phyloP scores from a whole-genome alignment of 2,113 vertebrate genomes.

The Dasyurus viverrinus region DNA sequence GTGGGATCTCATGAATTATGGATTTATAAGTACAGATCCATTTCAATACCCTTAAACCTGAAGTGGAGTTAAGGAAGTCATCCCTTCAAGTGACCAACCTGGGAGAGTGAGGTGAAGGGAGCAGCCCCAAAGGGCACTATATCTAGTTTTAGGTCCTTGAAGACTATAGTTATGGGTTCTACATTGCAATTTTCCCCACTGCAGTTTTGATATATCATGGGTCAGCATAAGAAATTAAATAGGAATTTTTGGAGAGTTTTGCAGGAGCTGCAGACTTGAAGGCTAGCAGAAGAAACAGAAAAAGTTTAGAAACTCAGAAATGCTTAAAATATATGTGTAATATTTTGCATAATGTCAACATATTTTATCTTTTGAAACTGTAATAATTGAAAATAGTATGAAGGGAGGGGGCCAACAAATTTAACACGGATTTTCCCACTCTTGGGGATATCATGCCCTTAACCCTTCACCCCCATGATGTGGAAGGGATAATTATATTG shows the following conservation, averaged over 20 bases:
- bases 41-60: neutral
- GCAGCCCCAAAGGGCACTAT: neutral
- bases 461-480: neutral
- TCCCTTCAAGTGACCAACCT: neutral
- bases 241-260: neutral
- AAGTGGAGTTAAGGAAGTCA: neutral
- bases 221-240: neutral
- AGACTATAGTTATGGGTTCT: neutral
- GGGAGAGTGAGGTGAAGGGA: neutral
- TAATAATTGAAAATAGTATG: neutral
- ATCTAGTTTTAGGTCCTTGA: neutral
- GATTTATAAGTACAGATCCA: neutral
- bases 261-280: neutral
- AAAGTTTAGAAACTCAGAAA: neutral
- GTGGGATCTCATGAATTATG: neutral
- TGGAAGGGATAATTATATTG: neutral
- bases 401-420: neutral
- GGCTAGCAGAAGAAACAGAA: too few species aligned
- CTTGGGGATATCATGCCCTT: neutral
- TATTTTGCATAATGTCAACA: neutral
- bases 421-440: neutral
- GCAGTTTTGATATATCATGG: neutral
- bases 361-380: neutral
- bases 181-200: neutral
- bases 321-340: neutral